Evolutionary conservation across 1,140 invertebrate species (phyloP), one percentile per base, ranked within the genome.

Genomic region (Ceratoteleas bidentatus): DNA sequence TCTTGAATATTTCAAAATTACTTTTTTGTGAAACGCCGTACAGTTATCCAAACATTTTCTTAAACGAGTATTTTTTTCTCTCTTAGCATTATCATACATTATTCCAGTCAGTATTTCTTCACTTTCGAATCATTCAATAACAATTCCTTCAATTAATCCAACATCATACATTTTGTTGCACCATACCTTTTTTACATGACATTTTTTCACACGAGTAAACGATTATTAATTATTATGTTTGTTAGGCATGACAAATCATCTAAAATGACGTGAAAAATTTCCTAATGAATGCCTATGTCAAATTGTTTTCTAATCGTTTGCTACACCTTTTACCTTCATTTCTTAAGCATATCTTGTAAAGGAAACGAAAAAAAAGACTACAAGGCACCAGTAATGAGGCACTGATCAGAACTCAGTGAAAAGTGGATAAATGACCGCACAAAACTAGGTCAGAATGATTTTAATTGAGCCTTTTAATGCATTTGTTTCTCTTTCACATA

Each of bases 381-480:
- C 32, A 64, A 56, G 50, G 43, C n/a, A 49, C 47, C 36, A 47
- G 50, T 50, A 57, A 57, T 11, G 16, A 65, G 36, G 32, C 54
- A 32, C 36, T 61, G 47, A 76, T 66, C 56, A 76, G 64, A 47
- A 68, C 57, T 14, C 47, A 68, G 73, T 60, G 62, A 66, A 68
- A 66, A 68, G 73, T 76, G 47, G 73, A 75, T 68, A 68, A 68
- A 68, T 68, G 62, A 61, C 38, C 32, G 60, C 38, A 52, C 6
- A 24, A 0, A 76, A 61, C 73, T 76, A 61, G 73, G 73, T 61
- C 73, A 76, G n/a, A 36, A 56, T 75, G 60, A 53, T 53, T 66
- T 66, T 61, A 76, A 68, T 76, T 76, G 45, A 66, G 34, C 36
- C 49, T 64, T 65, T 58, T 56, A 49, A 65, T 50, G 33, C 36